A percentile compares a stretch with the other conserved stretches of the same genome.
Evolutionary conservation across 1,140 invertebrate species (phyloP).

Genomic region (Streblospio benedicti): DNA sequence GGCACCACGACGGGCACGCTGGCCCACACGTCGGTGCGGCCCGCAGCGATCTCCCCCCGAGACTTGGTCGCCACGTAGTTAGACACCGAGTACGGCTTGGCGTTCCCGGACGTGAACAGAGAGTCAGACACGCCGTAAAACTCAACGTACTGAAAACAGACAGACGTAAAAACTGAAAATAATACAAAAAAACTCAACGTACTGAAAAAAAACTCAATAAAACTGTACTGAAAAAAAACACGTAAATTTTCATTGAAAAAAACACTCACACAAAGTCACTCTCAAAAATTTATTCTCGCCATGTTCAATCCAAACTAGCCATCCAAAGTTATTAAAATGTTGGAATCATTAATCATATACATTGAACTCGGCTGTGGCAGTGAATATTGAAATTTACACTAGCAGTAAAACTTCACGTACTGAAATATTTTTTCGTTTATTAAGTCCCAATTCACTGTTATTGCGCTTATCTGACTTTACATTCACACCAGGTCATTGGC

Average conservation of each 20-base stretch:
- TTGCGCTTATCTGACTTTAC: too few species aligned
- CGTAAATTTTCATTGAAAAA: background rate
- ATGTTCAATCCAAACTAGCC: too few species aligned
- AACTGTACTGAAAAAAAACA: background rate
- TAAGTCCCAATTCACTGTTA: too few species aligned
- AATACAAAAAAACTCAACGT: background rate
- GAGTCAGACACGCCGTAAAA: slow-evolving; percentile 2
- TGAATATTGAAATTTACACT: too few species aligned
- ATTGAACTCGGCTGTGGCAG: too few species aligned
- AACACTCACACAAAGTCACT: too few species aligned
- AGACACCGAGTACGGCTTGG: slow-evolving; percentile 5
- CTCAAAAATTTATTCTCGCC: too few species aligned
- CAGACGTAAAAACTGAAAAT: background rate
- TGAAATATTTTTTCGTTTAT: too few species aligned
- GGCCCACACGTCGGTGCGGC: slow-evolving; percentile 32
- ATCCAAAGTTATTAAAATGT: too few species aligned
- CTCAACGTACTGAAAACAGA: slow-evolving; percentile 9
- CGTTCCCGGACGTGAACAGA: background rate
- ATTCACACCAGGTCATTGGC: too few species aligned
- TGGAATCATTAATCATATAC: too few species aligned
- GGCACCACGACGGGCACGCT: slow-evolving; percentile 30
- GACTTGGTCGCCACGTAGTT: slow-evolving; percentile 25
- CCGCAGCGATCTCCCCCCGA: slow-evolving; percentile 27
- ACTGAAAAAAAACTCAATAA: background rate
- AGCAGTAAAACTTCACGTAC: too few species aligned